Conservation (phyloP, 2,888 invertebrate genomes). For the Rugalucina vietnamica region DNA sequence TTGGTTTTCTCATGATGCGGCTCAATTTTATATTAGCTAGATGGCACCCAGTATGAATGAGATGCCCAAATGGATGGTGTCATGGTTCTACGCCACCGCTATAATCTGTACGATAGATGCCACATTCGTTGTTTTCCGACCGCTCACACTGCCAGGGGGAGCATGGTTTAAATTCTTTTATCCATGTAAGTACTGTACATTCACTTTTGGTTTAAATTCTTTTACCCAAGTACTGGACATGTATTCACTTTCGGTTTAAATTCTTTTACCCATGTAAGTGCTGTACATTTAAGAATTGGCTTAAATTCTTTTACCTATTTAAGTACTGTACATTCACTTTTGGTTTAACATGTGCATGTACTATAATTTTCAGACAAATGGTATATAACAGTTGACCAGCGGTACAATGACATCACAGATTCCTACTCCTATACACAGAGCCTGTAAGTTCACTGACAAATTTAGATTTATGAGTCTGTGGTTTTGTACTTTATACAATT, state of each 20-base stretch:
- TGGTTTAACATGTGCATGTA: too few species aligned
- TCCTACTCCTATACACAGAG: constrained; percentile 72
- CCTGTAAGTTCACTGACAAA: constrained; percentile 73
- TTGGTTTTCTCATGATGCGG: too few species aligned
- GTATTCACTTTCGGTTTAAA: too few species aligned
- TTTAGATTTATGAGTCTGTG: too few species aligned
- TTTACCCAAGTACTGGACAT: too few species aligned
- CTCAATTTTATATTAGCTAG: too few species aligned
- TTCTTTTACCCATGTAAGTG: constrained; percentile 67
- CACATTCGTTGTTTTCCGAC: constrained; percentile 70
- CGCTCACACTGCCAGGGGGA: constrained; percentile 70
- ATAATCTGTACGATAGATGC: constrained; percentile 74
- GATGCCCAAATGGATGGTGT: constrained; percentile 66
- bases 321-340: too few species aligned
- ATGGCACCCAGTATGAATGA: neutral
- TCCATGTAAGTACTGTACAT: constrained; percentile 60
- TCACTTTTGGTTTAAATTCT: too few species aligned
- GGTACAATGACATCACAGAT: constrained; percentile 71
- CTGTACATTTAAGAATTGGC: too few species aligned
- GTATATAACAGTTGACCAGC: constrained; percentile 73
- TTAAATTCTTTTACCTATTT: too few species aligned
- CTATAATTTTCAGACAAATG: constrained; percentile 73
- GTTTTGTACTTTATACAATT: too few species aligned
- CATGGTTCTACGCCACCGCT: constrained; percentile 70
- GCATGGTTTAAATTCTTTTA: constrained; percentile 62